Conservation (phyloP, 2,888 invertebrate species). For the Entomobrya multifasciata region DNA sequence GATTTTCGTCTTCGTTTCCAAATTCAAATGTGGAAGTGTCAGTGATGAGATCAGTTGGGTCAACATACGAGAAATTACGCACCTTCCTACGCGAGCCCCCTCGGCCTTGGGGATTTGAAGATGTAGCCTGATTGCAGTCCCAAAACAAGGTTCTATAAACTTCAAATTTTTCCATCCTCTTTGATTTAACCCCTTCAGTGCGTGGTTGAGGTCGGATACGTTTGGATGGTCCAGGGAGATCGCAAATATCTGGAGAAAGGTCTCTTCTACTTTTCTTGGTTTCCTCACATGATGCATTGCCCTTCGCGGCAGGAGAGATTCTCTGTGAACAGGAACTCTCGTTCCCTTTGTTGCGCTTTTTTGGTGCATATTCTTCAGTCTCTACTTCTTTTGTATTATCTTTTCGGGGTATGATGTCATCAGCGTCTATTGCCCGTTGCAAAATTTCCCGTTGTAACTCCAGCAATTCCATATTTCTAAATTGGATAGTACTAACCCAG, state of each 20-base stretch:
- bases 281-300: too few species aligned
- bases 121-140: not conserved
- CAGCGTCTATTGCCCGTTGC: not conserved
- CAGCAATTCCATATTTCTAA: not conserved
- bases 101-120: too few species aligned
- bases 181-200: too few species aligned
- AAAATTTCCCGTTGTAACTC: constrained; percentile 12
- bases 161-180: not conserved
- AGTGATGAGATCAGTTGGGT: too few species aligned
- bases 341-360: not conserved
- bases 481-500: not conserved
- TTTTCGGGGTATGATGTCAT: too few species aligned
- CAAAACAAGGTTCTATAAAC: not conserved
- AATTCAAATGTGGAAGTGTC: too few species aligned
- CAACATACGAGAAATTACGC: too few species aligned
- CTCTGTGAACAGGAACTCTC: too few species aligned
- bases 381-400: not conserved
- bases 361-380: not conserved
- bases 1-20: not conserved
- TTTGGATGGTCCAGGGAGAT: not conserved
- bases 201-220: too few species aligned
- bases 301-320: too few species aligned
- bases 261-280: not conserved
- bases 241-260: not conserved
- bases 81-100: too few species aligned